Percentiles rank a stretch among this genome's conserved stretches.
Conservation (phyloP, 1,140 invertebrate genomes). For the Chlorops oryzae region DNA sequence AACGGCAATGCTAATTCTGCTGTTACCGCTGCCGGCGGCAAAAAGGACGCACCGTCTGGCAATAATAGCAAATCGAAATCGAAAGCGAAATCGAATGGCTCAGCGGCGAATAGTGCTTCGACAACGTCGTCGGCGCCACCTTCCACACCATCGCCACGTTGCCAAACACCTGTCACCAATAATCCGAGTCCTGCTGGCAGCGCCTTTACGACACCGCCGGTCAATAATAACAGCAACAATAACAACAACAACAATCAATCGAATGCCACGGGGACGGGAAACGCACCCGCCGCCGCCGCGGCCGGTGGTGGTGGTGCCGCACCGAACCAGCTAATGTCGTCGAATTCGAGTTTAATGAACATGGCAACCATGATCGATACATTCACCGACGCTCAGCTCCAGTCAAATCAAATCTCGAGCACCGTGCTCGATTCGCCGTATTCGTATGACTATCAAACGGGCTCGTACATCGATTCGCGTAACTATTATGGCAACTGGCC, state of each 20-base stretch:
- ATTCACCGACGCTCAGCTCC: conserved; percentile 66
- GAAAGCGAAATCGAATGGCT: conserved; percentile 34
- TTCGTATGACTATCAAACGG: conserved; percentile 59
- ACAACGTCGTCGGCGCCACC: conserved; percentile 48
- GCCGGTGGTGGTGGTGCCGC: conserved; percentile 11
- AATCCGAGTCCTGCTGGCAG: conserved; percentile 45
- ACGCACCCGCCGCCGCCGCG: conserved; percentile 12
- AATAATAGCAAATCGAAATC: conserved; percentile 30
- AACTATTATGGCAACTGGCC: conserved; percentile 48
- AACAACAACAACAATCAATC: too few relatives aligned
- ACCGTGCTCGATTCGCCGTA: conserved; percentile 71
- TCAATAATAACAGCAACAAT: conserved; percentile 32
- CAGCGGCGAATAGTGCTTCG: conserved; percentile 25
- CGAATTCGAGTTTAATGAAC: conserved; percentile 57
- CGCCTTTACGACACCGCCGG: conserved; percentile 42
- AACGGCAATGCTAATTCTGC: conserved; percentile 33
- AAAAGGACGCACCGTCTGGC: conserved; percentile 7
- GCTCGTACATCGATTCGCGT: conserved; percentile 45
- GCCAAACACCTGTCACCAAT: conserved; percentile 47
- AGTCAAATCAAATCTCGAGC: conserved; percentile 75
- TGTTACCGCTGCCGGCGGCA: conserved; percentile 5
- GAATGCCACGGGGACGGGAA: too few relatives aligned
- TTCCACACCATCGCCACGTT: conserved; percentile 43
- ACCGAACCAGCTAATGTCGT: conserved; percentile 45
- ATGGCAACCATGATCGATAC: conserved; percentile 69